These are phyloP conservation scores for Cassiopea andromeda DNA, from an alignment of 30 jellyfish, hydroid and myxozoan genomes.

Conservation along the genomic window DNA sequence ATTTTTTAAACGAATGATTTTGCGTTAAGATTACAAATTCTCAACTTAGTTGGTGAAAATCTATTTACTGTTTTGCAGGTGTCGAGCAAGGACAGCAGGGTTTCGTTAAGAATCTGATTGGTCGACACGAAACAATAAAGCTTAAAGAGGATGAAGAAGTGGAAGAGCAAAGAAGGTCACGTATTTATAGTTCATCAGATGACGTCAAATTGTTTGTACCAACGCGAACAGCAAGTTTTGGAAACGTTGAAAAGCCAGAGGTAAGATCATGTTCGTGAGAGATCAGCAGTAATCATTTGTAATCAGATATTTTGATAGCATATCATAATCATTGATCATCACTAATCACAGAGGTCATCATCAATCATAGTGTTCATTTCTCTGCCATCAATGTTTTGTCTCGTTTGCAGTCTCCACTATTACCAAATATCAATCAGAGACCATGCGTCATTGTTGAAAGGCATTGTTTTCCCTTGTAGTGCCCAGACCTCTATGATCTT, in stretches of 20 bases:
- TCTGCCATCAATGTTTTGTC: too few species aligned
- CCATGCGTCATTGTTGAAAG: too few species aligned
- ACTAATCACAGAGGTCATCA: background rate
- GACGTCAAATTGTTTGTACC: constrained; percentile 54
- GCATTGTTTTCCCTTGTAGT: too few species aligned
- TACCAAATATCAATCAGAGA: too few species aligned
- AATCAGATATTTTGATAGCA: too few species aligned
- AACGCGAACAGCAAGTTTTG: constrained; percentile 47
- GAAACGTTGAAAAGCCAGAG: constrained; percentile 60
- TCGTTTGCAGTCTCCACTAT: too few species aligned
- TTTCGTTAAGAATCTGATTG: constrained; percentile 75
- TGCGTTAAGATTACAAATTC: too few species aligned
- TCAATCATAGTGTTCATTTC: background rate
- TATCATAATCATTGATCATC: background rate
- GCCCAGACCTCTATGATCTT: too few species aligned
- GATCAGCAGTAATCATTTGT: background rate
- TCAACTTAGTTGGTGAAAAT: too few species aligned
- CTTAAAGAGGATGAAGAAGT: constrained; percentile 29
- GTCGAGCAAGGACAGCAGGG: constrained; percentile 95
- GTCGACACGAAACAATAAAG: constrained; percentile 67
- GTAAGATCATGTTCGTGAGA: background rate
- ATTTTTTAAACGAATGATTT: too few species aligned
- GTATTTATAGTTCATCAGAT: constrained; percentile 46
- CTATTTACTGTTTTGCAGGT: constrained; percentile 38
- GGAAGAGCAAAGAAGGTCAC: constrained; percentile 54